Evolutionary conservation across 2,113 vertebrate genomes (phyloP).

Genomic region (Anguilla japonica): DNA sequence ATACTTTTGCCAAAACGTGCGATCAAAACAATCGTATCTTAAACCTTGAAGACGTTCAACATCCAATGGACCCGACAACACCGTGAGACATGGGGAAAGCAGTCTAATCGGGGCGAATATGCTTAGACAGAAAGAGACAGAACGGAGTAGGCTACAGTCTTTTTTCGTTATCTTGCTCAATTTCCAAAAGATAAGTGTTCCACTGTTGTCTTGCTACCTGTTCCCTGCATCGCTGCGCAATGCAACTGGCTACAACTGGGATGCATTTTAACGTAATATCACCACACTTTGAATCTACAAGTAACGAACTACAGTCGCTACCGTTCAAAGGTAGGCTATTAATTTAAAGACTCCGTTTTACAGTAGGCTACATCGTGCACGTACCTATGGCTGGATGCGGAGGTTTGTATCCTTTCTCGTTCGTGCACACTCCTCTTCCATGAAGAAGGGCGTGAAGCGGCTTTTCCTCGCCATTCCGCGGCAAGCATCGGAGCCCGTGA

Average conservation of each 20-base stretch:
- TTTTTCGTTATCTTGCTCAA: not conserved
- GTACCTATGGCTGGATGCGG: constrained; percentile 80
- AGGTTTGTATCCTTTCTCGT: constrained; percentile 92
- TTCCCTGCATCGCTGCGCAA: not conserved
- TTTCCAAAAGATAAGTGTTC: not conserved
- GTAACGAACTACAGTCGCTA: not conserved
- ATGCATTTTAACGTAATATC: not conserved
- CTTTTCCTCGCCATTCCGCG: constrained; percentile 92
- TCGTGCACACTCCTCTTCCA: constrained; percentile 90
- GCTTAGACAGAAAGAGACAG: too few species aligned
- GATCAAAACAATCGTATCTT: not conserved
- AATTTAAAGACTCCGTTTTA: not conserved
- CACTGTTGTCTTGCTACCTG: not conserved
- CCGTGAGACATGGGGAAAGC: too few species aligned
- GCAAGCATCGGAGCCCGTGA: constrained; percentile 89
- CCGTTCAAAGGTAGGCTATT: not conserved
- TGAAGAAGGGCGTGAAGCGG: constrained; percentile 95
- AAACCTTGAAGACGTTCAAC: not conserved
- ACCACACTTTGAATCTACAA: not conserved
- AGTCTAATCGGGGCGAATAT: too few species aligned
- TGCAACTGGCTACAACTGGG: not conserved
- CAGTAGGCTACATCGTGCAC: constrained; percentile 47
- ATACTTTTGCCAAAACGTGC: not conserved
- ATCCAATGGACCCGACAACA: too few species aligned
- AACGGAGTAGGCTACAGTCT: not conserved